These are phyloP conservation scores for Drosophila mimica DNA, from an alignment of 2,888 invertebrate species.

Conservation along the genomic window DNA sequence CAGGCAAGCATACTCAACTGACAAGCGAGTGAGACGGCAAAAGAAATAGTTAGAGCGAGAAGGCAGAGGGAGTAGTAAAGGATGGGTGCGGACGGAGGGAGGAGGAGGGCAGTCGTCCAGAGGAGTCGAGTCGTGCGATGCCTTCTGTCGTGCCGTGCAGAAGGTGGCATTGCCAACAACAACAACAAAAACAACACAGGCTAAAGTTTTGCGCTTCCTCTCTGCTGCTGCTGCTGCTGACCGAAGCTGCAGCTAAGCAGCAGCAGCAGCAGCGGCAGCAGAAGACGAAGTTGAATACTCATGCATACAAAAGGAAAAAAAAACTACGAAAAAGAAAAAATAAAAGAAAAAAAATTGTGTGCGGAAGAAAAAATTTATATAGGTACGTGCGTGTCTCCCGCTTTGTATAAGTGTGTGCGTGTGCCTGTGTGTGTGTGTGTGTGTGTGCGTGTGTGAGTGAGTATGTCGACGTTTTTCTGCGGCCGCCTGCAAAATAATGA, in stretches of 20 bases:
- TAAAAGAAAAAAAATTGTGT: slow-evolving; percentile 59
- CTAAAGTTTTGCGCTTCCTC: slow-evolving; percentile 56
- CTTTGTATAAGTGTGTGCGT: slow-evolving; percentile 2
- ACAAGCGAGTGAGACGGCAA: slow-evolving; percentile 6
- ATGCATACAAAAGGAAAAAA: slow-evolving; percentile 49
- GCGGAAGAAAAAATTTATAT: slow-evolving; percentile 64
- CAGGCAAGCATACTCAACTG: slow-evolving; percentile 25
- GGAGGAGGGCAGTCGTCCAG: slow-evolving; percentile 1
- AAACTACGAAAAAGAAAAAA: neutral
- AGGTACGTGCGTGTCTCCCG: slow-evolving; percentile 70
- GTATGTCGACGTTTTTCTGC: slow-evolving; percentile 45
- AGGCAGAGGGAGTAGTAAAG: neutral
- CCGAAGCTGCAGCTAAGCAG: slow-evolving; percentile 50
- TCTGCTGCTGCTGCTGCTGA: slow-evolving; percentile 24
- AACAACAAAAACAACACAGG: slow-evolving; percentile 34
- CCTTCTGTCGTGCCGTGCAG: slow-evolving; percentile 48
- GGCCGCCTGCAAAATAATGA: slow-evolving; percentile 57
- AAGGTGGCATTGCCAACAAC: slow-evolving; percentile 59
- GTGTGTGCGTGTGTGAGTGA: slow-evolving; percentile 25
- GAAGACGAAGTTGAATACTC: slow-evolving; percentile 51
- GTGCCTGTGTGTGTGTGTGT: slow-evolving; percentile 14
- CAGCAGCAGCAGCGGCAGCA: slow-evolving; percentile 24
- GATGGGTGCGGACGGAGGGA: slow-evolving; percentile 1
- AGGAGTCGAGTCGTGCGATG: slow-evolving; percentile 24
- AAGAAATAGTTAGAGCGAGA: neutral